These are phyloP conservation scores for Beaufortia kweichowensis DNA, from an alignment of 2,113 vertebrate species.

Conservation along the genomic window DNA sequence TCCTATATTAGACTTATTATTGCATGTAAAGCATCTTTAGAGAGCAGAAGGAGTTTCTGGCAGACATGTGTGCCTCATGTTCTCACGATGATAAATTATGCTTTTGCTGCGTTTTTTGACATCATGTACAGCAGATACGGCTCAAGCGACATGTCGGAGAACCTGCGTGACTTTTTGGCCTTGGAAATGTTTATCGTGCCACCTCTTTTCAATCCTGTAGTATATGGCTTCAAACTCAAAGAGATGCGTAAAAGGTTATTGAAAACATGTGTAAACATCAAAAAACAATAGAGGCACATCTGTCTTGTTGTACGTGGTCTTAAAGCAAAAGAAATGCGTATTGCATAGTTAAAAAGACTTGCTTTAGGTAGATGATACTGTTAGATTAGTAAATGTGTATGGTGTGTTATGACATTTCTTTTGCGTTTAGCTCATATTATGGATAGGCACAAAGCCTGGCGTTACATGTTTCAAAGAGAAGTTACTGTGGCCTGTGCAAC, in stretches of 20 bases:
- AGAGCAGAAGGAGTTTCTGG: conserved; percentile 48
- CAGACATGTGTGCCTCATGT: conserved; percentile 49
- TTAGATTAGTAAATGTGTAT: too few relatives aligned
- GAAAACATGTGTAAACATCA: background rate
- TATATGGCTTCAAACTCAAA: conserved; percentile 8
- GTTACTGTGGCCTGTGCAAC: too few relatives aligned
- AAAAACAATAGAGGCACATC: background rate
- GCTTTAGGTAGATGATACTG: too few relatives aligned
- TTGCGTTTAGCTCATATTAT: background rate
- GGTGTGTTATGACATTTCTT: too few relatives aligned
- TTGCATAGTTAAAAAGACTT: too few relatives aligned
- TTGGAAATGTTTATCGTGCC: conserved; percentile 10
- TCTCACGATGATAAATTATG: conserved; percentile 37
- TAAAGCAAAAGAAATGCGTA: too few relatives aligned
- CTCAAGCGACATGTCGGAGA: conserved; percentile 3
- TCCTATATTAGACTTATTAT: conserved; percentile 39
- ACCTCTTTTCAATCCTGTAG: conserved; percentile 5
- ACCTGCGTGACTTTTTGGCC: conserved; percentile 31
- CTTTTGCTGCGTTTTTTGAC: background rate
- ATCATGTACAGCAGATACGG: conserved; percentile 39
- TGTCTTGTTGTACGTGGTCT: too few relatives aligned
- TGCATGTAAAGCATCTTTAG: conserved; percentile 33
- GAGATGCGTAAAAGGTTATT: background rate
- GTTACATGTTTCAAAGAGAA: too few relatives aligned
- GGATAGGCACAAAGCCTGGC: too few relatives aligned